Evolutionary conservation across 2,797 vertebrate genomes (phyloP), one percentile per base, ranked within the genome.

Genomic region (Gastrophryne carolinensis): DNA sequence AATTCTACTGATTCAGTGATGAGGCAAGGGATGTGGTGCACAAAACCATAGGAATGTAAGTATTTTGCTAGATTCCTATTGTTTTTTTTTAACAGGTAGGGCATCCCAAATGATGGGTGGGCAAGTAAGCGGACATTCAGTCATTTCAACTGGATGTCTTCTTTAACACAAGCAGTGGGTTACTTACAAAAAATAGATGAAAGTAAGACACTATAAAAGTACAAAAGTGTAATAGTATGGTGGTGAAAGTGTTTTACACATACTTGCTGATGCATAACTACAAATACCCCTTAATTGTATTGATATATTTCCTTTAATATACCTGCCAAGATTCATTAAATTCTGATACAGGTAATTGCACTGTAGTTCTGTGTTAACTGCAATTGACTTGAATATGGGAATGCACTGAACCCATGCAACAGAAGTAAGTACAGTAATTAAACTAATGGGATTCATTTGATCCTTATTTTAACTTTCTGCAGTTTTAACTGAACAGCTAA

Each of bases 311-410:
- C 34, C 70, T 62, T 61, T 62, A 52, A 53, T 27, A 37, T 54
- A 41, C 58, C 64, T 54, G 58, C 35, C 49, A 73, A 34, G 49
- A 73, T 64, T 54, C 71, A 73, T 73, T 73, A 64, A 62, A 49
- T 63, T 64, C 24, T 73, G 34, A 73, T 64, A 73, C 60, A 64
- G 60, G 60, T 64, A 73, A 73, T 73, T 63, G 37, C 58, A 56
- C 60, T 50, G 37, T 41, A 41, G 26, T 49, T 73, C 60, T 44
- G 34, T 39, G 61, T 53, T 64, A 73, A 64, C 60, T 73, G 49
- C 50, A 54, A 64, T 73, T 64, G 71, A 73, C 50, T 63, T 56
- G 24, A 73, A 41, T 63, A 73, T 54, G 30, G 49, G 34, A 64
- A 62, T 62, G 44, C 58, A 53, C 47, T 39, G 57, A 72, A 72